Base-by-base conservation (phyloP, 2,113 vertebrate species). In the Protobothrops mucrosquamatus region DNA sequence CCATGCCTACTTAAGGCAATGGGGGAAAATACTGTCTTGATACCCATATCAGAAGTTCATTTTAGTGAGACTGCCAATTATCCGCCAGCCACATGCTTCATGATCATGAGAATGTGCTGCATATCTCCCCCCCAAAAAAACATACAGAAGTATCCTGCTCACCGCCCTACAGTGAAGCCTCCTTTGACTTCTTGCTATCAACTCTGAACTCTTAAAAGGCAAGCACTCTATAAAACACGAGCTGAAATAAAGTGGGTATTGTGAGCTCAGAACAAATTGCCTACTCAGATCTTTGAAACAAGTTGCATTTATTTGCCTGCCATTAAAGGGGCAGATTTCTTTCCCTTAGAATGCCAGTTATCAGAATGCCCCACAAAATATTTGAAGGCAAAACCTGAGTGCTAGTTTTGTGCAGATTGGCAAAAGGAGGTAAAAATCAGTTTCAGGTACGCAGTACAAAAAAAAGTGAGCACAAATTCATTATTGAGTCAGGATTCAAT, bases 161-260 rank as follows among this genome's bases (percentile, higher is more conserved):
- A 20, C 20, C 74, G 54, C 57, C 10, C 56, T 23, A n/a, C n/a
- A 14, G 11, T n/a, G 11, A 87, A 48, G 10, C 10, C 39, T 34
- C 69, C 48, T n/a, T 23, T 64, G 56, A 8, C 10, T 22, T 55
- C 22, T 52, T 56, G 20, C 18, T n/a, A 69, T 29, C 86, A 39
- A 52, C 55, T 48, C 39, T 52, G 29, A 51, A 24, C 22, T 87
- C 81, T 46, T 87, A n/a, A 81, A 88, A 57, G 39, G 48, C 89
- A 88, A 43, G 74, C 6, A 90, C 43, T 85, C n/a, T 74, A 22
- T 20, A 69, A 59, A 86, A 88, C 10, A 29, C 23, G 10, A 51
- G 46, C 48, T 87, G 39, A 20, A 92, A 92, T 89, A 85, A 92
- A 61, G 85, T 81, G 54, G 88, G 52, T 3, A 92, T 94, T 92